phyloP scores from a whole-genome alignment of 2,113 vertebrate species.

The Poecile atricapillus region DNA sequence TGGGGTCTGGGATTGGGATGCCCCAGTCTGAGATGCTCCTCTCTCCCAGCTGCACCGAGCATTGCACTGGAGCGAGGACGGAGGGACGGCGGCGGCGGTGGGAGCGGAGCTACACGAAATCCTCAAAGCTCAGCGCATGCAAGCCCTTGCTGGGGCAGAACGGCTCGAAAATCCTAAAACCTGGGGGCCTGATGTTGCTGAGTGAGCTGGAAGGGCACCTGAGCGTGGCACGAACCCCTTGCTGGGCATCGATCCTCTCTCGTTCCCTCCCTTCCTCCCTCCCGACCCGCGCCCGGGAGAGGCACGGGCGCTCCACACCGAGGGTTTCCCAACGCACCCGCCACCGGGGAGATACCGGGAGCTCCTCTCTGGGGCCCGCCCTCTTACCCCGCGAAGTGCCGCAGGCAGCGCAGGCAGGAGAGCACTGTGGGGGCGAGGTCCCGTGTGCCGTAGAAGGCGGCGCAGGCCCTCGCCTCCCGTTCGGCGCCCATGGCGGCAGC shows the following conservation, averaged over 20 bases:
- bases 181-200: neutral
- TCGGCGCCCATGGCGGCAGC: neutral
- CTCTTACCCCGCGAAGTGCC: slow-evolving; percentile 47
- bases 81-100: too few relatives aligned
- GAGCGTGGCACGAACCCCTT: neutral
- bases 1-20: too few relatives aligned
- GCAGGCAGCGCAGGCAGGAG: slow-evolving; percentile 4
- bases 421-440: neutral
- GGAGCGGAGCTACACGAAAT: neutral
- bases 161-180: neutral
- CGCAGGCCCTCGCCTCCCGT: neutral
- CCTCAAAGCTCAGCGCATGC: neutral
- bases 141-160: neutral
- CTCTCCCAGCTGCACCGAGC: neutral
- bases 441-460: neutral
- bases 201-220: neutral
- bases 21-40: neutral
- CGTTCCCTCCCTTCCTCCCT: neutral
- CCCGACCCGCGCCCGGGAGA: neutral
- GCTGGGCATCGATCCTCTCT: neutral
- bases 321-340: accelerated
- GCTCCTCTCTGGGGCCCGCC: accelerated
- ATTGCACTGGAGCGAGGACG: neutral
- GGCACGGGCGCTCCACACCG: neutral
- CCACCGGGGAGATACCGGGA: too few relatives aligned